Evolutionary conservation across 64 coral and sea anemone genomes (phyloP).

Genomic region (Cladopsammia gracilis): DNA sequence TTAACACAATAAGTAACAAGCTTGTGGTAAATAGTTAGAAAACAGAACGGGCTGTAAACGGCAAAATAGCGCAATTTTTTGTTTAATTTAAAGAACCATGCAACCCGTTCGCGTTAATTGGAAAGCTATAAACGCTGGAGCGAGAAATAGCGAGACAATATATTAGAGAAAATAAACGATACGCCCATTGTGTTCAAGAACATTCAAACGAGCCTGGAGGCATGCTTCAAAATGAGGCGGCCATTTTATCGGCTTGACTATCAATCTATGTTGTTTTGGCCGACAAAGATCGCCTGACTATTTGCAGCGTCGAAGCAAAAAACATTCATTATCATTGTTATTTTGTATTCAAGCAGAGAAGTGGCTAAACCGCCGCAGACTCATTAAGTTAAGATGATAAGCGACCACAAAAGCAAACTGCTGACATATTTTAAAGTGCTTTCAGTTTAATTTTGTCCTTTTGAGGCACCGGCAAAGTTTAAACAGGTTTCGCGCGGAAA

Average conservation of each 20-base stretch:
- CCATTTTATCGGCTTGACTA: not conserved
- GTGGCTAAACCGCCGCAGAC: not conserved
- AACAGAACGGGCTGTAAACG: not conserved
- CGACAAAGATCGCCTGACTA: not conserved
- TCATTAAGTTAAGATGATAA: slow-evolving; percentile 46
- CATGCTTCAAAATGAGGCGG: not conserved
- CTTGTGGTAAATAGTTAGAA: not conserved
- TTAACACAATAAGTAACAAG: slow-evolving; percentile 10
- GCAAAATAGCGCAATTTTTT: not conserved
- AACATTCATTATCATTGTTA: slow-evolving; percentile 4
- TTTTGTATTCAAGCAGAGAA: slow-evolving; percentile 22
- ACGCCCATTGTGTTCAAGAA: not conserved
- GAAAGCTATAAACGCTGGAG: not conserved
- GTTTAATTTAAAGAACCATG: not conserved
- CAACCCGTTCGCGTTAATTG: not conserved
- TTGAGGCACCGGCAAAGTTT: slow-evolving; percentile 47
- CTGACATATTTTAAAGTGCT: slow-evolving; percentile 30
- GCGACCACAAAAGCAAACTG: slow-evolving; percentile 22
- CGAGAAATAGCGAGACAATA: not conserved
- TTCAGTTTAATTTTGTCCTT: slow-evolving; percentile 8
- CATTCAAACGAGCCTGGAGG: not conserved
- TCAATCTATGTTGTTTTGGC: not conserved
- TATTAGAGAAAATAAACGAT: no score
- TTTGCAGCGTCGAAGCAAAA: not conserved
- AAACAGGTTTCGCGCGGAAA: slow-evolving; percentile 20